Evolutionary conservation across 2,113 vertebrate species (phyloP), one percentile per base, ranked within the genome.

Genomic region (Triplophysa tibetana): DNA sequence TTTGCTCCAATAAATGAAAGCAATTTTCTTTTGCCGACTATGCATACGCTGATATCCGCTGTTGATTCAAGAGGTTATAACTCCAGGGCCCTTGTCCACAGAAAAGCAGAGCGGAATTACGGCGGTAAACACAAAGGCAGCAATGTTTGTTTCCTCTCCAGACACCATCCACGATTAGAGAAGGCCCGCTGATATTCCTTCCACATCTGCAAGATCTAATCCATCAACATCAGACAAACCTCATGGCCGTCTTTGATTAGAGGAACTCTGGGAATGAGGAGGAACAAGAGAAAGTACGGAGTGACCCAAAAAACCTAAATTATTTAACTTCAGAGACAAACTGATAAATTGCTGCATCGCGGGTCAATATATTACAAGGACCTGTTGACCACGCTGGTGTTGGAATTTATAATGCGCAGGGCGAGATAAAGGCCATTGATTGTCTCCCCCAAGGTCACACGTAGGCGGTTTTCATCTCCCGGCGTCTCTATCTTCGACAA

Each of bases 371-470:
- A 91, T 91, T 90, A 92, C 82, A 85, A 81, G 85, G 86, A 91
- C 88, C 90, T 89, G 88, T 87, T 82, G 90, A 91, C 85, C 86
- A 86, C 88, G 82, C 88, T 82, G 86, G 85, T 84, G 81, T 84
- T 86, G 83, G 91, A 87, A 93, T 93, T 91, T 92, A 91, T 91
- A 90, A 92, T 90, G 90, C 88, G 89, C 85, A 86, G 86, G 83
- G 79, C 72, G 80, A 92, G 92, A 93, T 93, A 92, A 93, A 92
- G 90, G 87, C 89, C 91, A 93, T 91, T 91, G 91, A 93, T 92
- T 90, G 87, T 87, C 82, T 90, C 84, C 85, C 86, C 84, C 90
- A 93, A 93, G 90, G 91, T 91, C 83, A 89, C 84, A 89, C 38
- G 43, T 87, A 83, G 87, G 88, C 82, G 19, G 48, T 72, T 88